Evolutionary conservation across 2,113 vertebrate genomes (phyloP), one percentile per base, ranked within the genome.

Genomic region (Arvicanthis niloticus): DNA sequence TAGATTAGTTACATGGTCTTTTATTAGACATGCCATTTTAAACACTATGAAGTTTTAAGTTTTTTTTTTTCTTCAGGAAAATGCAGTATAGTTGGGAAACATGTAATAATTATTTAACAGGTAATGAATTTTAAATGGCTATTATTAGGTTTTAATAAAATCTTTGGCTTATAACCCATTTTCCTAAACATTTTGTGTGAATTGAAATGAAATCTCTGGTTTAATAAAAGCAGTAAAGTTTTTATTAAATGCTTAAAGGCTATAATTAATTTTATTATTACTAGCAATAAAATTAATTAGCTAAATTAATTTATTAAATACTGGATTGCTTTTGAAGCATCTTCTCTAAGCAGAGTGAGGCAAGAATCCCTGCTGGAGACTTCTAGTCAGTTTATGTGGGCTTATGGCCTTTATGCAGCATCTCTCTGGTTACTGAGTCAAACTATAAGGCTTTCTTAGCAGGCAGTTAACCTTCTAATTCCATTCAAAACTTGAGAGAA

Each of bases 21-120:
- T 94, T 60, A 85, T 94, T 16, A 89, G 40, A 75, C 16, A 56
- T 84, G n/a, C 53, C 73, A 94, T 24, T 94, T 94, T 94, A 87
- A 93, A 34, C 7, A 51, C 9, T 88, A 7, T 88, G n/a, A 58
- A 78, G 13, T 65, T 88, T 75, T 88, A 92, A 80, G n/a, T 92
- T 96, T 95, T 56, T 91, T 51, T 51, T 51, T 51, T 51, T 51
- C 6, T 7, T 11, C 1, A 76, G 62, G 22, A 19, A 95, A 80
- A 85, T 51, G n/a, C 56, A 85, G 19, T 77, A 16, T 45, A 67
- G 19, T n/a, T 53, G 78, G n/a, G 37, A 96, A 78, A 87, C 31
- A 91, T n/a, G 19, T n/a, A 93, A 73, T 16, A 60, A 93, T 91
- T 88, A 91, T 48, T 85, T 77, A 95, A 88, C 11, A 95, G 75